Evolutionary conservation across 1,140 invertebrate genomes (phyloP).

Genomic region (Belonocnema kinseyi): DNA sequence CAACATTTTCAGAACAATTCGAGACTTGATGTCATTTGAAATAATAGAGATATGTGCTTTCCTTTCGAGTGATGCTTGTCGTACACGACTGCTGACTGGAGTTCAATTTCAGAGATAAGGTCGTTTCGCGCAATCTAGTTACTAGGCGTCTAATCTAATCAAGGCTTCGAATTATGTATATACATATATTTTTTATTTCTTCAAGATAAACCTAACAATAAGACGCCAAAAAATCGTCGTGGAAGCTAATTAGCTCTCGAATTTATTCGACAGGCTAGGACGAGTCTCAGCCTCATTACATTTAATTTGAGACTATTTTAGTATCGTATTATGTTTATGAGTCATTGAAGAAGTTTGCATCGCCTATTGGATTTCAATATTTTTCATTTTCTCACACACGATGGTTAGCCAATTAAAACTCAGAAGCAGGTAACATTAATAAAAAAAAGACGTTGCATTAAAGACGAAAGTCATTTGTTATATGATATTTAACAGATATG

Average conservation of each 20-base stretch:
- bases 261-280: not conserved
- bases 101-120: slow-evolving; percentile 74
- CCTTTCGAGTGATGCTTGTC: slow-evolving; percentile 12
- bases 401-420: not conserved
- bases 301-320: too few relatives aligned
- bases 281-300: not conserved
- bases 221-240: not conserved
- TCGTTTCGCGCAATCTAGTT: slow-evolving; percentile 73
- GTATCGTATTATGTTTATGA: too few relatives aligned
- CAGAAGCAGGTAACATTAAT: not conserved
- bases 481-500: too few relatives aligned
- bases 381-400: too few relatives aligned
- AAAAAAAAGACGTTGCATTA: not conserved
- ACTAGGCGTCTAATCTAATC: slow-evolving; percentile 76
- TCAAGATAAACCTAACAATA: slow-evolving; percentile 30
- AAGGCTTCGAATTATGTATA: slow-evolving; percentile 64
- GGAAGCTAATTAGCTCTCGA: not conserved
- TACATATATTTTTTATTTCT: slow-evolving; percentile 51
- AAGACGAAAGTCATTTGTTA: too few relatives aligned
- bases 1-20: too few relatives aligned
- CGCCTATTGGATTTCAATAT: too few relatives aligned
- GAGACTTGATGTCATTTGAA: not conserved
- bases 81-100: slow-evolving; percentile 60
- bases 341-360: too few relatives aligned
- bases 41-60: slow-evolving; percentile 19